phyloP scores from a whole-genome alignment of 2,113 vertebrate species.

The Tauraco erythrolophus region DNA sequence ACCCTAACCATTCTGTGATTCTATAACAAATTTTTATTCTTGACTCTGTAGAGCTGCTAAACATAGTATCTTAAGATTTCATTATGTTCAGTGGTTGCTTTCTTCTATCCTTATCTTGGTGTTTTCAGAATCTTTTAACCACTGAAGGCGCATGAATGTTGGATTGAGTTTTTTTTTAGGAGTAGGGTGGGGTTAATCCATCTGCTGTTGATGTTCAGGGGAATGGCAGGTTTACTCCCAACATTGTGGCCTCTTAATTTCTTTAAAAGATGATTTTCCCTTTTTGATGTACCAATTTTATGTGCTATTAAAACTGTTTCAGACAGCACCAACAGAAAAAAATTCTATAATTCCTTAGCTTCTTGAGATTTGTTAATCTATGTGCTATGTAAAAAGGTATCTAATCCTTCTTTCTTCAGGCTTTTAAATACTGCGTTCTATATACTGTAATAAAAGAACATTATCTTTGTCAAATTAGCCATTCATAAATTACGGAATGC shows the following conservation, averaged over 20 bases:
- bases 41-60: background rate
- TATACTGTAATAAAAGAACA: background rate
- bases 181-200: background rate
- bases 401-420: background rate
- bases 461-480: background rate
- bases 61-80: background rate
- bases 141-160: conserved; percentile 73
- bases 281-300: background rate
- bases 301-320: background rate
- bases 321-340: background rate
- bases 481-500: background rate
- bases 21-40: background rate
- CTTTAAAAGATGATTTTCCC: background rate
- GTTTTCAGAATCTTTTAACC: background rate
- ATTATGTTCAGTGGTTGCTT: background rate
- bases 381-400: background rate
- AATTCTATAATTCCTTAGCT: background rate
- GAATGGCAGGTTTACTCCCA: background rate
- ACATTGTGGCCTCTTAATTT: background rate
- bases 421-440: background rate
- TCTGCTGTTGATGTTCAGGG: conserved; percentile 73
- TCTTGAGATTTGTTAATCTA: background rate
- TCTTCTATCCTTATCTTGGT: background rate
- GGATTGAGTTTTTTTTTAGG: background rate
- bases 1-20: no score